Evolutionary conservation across 2,888 invertebrate species (phyloP).

Genomic region (Cephalotes varians): DNA sequence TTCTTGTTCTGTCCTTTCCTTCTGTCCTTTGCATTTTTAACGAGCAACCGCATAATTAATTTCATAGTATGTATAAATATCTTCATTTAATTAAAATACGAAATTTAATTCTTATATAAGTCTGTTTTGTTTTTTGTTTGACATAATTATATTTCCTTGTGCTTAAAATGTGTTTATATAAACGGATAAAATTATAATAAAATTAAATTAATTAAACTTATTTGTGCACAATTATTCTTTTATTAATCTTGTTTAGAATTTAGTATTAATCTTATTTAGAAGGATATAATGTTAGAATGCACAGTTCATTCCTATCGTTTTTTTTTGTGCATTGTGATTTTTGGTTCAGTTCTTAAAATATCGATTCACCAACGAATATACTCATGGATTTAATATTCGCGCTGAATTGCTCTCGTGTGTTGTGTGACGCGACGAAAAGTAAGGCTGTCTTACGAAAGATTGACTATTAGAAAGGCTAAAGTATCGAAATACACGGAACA

Average conservation of each 20-base stretch:
- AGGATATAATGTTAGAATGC: background rate
- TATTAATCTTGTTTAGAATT: too few species aligned
- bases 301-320: background rate
- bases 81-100: background rate
- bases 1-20: background rate
- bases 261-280: too few species aligned
- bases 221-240: too few species aligned
- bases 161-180: background rate
- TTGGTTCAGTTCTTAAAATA: constrained; percentile 9
- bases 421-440: background rate
- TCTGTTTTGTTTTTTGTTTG: background rate
- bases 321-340: background rate
- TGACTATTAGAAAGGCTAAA: constrained; percentile 48
- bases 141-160: background rate
- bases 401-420: background rate
- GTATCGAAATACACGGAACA: constrained; percentile 52
- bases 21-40: background rate
- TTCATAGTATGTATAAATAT: constrained; percentile 9
- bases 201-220: constrained; percentile 3
- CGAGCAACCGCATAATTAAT: background rate
- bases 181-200: constrained; percentile 12
- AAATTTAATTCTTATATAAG: background rate
- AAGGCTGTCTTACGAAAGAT: constrained; percentile 33
- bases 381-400: constrained; percentile 10
- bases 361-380: constrained; percentile 12